phyloP scores from a whole-genome alignment of 2,797 vertebrate species.

The Sebastes trivittatus region DNA sequence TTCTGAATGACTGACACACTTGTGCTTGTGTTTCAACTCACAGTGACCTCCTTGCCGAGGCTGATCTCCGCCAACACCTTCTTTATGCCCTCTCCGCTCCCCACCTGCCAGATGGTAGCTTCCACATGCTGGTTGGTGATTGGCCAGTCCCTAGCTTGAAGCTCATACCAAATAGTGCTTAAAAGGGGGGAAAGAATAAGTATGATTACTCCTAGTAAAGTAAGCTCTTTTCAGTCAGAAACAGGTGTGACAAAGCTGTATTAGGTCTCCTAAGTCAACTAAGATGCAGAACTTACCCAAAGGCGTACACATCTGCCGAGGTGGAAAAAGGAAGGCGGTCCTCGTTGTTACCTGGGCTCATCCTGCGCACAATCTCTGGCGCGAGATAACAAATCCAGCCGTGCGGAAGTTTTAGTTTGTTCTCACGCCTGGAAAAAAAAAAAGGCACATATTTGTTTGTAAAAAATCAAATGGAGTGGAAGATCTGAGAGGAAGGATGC shows the following conservation, averaged over 20 bases:
- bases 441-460: conserved; percentile 1
- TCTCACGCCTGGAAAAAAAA: conserved; percentile 87
- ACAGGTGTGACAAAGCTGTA: not conserved
- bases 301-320: conserved; percentile 95
- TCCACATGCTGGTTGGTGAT: conserved; percentile 94
- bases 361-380: conserved; percentile 94
- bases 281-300: conserved; percentile 84
- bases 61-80: conserved; percentile 90
- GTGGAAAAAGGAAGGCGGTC: conserved; percentile 96
- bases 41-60: conserved; percentile 95
- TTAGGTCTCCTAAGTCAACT: not conserved
- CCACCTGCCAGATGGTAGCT: conserved; percentile 98
- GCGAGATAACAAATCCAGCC: conserved; percentile 98
- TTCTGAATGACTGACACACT: not conserved
- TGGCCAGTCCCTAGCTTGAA: conserved; percentile 98
- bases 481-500: conserved; percentile 6
- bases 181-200: conserved; percentile 1
- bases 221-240: not conserved
- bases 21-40: conserved; percentile 73
- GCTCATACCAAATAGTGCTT: conserved; percentile 98
- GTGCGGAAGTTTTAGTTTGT: conserved; percentile 93
- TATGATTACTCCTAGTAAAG: not conserved
- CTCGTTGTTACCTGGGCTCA: conserved; percentile 95
- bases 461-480: conserved; percentile 19
- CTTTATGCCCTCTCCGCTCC: conserved; percentile 93